Evolutionary conservation across 1,140 invertebrate genomes (phyloP).

Genomic region (Caenorhabditis remanei): DNA sequence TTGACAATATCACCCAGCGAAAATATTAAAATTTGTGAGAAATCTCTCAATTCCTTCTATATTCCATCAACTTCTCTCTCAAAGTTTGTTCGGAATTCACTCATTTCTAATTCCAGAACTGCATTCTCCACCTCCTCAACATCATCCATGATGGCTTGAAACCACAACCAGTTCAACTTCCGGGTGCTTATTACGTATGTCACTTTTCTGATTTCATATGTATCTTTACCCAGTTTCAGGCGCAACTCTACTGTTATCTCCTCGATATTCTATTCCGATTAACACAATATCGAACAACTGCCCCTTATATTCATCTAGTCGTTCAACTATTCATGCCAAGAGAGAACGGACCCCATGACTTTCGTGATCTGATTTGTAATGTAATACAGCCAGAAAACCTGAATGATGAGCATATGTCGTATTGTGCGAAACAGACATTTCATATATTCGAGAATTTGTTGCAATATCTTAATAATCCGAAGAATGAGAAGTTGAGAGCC

Average conservation of each 20-base stretch:
- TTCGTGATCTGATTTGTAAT: slow-evolving; percentile 3
- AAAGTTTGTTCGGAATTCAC: background rate
- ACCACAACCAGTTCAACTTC: background rate
- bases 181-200: slow-evolving; percentile 10
- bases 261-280: slow-evolving; percentile 9
- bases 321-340: background rate
- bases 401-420: background rate
- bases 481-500: background rate
- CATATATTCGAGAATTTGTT: background rate
- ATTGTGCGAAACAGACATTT: background rate
- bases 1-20: too few species aligned
- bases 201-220: background rate
- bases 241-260: slow-evolving; percentile 9
- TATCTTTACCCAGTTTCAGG: background rate
- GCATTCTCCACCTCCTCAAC: background rate
- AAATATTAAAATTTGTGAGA: too few species aligned
- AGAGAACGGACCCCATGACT: slow-evolving; percentile 6
- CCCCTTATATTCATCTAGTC: slow-evolving; percentile 19
- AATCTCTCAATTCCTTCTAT: too few species aligned
- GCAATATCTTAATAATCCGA: background rate
- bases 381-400: background rate
- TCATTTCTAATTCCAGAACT: background rate
- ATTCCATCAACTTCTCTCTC: too few species aligned
- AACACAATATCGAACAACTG: background rate
- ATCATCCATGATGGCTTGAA: slow-evolving; percentile 31